Evolutionary conservation across 2,113 vertebrate genomes (phyloP).

Genomic region (Ceratotherium simum): DNA sequence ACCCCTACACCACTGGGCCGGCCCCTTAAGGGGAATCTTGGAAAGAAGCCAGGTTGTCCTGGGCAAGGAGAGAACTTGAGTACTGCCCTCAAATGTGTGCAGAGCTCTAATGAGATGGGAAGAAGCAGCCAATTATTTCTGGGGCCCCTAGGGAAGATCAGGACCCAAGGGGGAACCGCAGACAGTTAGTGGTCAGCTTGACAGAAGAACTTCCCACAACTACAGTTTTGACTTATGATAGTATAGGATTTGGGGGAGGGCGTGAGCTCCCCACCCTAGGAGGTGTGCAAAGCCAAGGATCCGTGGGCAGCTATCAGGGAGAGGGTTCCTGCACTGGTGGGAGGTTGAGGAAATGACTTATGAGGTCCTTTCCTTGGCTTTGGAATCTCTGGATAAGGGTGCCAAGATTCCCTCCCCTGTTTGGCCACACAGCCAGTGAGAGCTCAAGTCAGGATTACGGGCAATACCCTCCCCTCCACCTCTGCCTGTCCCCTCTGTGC

Average conservation of each 20-base stretch:
- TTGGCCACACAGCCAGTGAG: neutral
- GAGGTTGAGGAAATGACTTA: neutral
- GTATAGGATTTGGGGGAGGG: neutral
- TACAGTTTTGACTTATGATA: neutral
- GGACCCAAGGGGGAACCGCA: neutral
- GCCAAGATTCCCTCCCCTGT: neutral
- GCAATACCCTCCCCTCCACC: rapidly evolving
- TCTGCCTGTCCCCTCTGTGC: neutral
- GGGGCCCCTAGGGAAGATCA: neutral
- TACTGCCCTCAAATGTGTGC: neutral
- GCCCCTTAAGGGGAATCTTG: neutral
- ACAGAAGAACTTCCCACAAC: neutral
- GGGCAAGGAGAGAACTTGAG: neutral
- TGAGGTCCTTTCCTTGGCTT: neutral
- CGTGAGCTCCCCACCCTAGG: neutral
- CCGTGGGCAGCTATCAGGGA: neutral
- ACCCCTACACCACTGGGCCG: too few relatives aligned
- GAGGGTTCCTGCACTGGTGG: neutral
- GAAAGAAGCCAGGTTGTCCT: neutral
- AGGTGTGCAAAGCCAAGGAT: neutral
- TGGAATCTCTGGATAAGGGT: neutral
- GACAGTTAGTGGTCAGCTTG: neutral
- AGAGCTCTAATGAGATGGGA: neutral
- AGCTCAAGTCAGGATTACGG: neutral
- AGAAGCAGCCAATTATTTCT: neutral